These are phyloP conservation scores for Folsomia manolachei DNA, from an alignment of 2,888 invertebrate species.

Conservation along the genomic window DNA sequence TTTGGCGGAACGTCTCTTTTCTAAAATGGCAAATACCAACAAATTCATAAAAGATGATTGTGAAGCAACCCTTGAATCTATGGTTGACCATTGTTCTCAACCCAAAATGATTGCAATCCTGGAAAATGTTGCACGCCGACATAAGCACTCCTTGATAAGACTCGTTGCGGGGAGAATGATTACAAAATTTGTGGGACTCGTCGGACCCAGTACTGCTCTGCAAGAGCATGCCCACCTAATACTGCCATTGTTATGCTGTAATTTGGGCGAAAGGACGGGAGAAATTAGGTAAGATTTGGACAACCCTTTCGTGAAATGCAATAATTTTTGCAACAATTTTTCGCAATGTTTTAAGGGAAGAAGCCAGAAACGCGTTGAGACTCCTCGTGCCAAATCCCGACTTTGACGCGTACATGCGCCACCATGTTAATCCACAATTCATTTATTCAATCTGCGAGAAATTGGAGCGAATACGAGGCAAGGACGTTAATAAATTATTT, in stretches of 20 bases:
- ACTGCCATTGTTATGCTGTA: neutral
- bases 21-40: slow-evolving; percentile 2
- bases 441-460: neutral
- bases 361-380: neutral
- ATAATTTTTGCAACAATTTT: neutral
- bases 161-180: neutral
- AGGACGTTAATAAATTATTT: neutral
- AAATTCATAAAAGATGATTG: slow-evolving; percentile 11
- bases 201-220: neutral
- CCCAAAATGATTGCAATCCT: neutral
- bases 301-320: neutral
- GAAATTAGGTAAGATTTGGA: slow-evolving; percentile 12
- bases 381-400: neutral
- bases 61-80: neutral
- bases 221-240: neutral
- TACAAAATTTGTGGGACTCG: neutral
- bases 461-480: neutral
- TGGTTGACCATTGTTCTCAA: neutral
- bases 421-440: neutral
- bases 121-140: neutral
- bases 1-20: slow-evolving; percentile 4
- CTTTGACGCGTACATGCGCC: neutral
- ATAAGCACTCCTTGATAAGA: neutral
- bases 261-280: neutral
- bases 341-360: neutral